Evolutionary conservation across 1,140 invertebrate species (phyloP), one percentile per base, ranked within the genome.

Genomic region (Heliconius himera): DNA sequence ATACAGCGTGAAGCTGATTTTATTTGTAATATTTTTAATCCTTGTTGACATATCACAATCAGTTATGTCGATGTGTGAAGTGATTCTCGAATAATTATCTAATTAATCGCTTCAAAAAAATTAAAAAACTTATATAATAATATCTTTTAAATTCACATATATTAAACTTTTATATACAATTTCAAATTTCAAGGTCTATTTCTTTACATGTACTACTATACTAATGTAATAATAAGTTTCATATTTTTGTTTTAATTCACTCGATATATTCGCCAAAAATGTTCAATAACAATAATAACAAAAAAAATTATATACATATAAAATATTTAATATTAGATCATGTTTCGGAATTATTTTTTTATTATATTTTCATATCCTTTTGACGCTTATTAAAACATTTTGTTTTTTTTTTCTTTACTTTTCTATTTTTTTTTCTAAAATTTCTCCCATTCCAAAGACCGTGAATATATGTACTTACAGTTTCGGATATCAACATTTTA

Each of bases 371-470:
- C 20, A 46, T 49, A 70, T 76, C 16, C 70, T 29, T 70, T 60
- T 36, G 51, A 38, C 29, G 51, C n/a, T 70, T 66, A 26, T 20
- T 76, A 70, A 66, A 56, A 70, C 77, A 60, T 60, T 73, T 66
- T 51, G 16, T 5, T 51, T 51, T 51, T 51, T 51, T n/a, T n/a
- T n/a, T n/a, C n/a, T n/a, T n/a, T n/a, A n/a, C n/a, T n/a, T n/a
- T n/a, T n/a, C n/a, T n/a, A n/a, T n/a, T 74, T n/a, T 41, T 70
- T 74, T 49, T 54, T 49, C 22, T 51, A 49, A 74, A 46, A 66
- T 56, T 77, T 73, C 73, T 82, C 79, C 84, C 89, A 93, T 93
- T 91, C 90, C 90, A 89, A 91, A 89, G 74, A 76, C 29, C 56
- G n/a, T 22, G 36, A 51, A 33, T 54, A 56, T 41, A 54, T 41